These are phyloP conservation scores for Charanyca ferruginea DNA, from an alignment of 2,888 invertebrate species.

Conservation along the genomic window DNA sequence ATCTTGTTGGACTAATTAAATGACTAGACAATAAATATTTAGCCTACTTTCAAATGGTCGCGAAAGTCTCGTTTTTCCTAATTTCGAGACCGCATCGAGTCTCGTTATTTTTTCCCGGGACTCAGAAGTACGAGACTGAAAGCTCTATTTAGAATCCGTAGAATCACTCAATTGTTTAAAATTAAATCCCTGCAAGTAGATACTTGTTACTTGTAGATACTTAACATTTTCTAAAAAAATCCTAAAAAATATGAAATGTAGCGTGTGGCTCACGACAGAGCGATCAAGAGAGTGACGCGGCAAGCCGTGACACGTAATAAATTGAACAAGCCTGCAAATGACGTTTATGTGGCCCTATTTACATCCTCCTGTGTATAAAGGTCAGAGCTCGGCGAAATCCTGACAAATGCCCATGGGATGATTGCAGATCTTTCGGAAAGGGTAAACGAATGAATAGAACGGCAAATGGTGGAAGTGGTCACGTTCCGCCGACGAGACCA, in stretches of 20 bases:
- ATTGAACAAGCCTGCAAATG: conserved; percentile 52
- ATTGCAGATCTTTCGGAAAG: conserved; percentile 45
- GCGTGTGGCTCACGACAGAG: conserved; percentile 13
- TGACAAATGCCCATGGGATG: conserved; percentile 55
- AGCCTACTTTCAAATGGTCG: too few species aligned
- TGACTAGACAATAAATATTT: too few species aligned
- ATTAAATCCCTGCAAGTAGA: conserved; percentile 2
- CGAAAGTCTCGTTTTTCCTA: too few species aligned
- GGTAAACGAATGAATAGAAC: conserved; percentile 51
- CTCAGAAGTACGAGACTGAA: too few species aligned
- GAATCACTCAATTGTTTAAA: conserved; percentile 16
- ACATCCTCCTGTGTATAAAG: conserved; percentile 52
- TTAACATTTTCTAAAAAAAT: too few species aligned
- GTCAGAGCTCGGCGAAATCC: conserved; percentile 50
- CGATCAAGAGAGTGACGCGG: conserved; percentile 51
- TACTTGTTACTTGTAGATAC: too few species aligned
- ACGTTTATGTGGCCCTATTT: conserved; percentile 58
- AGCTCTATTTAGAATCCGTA: background rate
- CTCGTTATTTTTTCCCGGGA: too few species aligned
- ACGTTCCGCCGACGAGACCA: conserved; percentile 38
- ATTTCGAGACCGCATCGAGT: too few species aligned
- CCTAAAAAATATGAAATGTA: conserved; percentile 19
- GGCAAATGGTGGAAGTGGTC: conserved; percentile 44
- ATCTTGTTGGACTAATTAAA: too few species aligned
- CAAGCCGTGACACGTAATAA: conserved; percentile 52